Percentiles rank a stretch among this genome's conserved stretches.
These are phyloP conservation scores for Pogonognathellus flavescens DNA, from an alignment of 1,140 invertebrate genomes.

Conservation along the genomic window DNA sequence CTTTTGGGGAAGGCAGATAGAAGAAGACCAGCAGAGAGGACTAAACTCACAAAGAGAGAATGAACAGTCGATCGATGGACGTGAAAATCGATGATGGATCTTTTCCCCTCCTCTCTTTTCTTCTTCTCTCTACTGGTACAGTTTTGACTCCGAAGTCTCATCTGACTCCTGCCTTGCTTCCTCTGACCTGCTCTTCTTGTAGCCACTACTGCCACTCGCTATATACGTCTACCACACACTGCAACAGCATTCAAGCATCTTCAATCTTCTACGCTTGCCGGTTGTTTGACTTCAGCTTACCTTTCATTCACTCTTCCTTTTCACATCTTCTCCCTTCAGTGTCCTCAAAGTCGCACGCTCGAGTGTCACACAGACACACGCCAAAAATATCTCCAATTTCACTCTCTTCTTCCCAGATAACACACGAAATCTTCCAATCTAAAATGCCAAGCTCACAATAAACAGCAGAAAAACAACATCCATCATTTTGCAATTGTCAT, in stretches of 20 bases:
- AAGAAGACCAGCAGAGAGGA: neutral
- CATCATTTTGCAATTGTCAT: too few species aligned
- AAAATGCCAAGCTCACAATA: too few species aligned
- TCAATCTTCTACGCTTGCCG: constrained; percentile 1
- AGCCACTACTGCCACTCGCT: too few species aligned
- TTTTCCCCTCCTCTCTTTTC: constrained; percentile 54
- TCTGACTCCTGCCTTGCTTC: neutral
- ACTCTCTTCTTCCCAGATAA: neutral
- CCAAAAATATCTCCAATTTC: neutral
- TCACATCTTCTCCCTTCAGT: constrained; percentile 24
- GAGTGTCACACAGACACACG: neutral
- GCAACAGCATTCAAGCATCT: neutral
- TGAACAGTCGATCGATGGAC: constrained; percentile 53
- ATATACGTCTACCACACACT: neutral
- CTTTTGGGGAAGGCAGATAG: too few species aligned
- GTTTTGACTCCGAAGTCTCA: constrained; percentile 9
- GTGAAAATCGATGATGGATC: constrained; percentile 60
- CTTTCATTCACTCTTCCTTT: constrained; percentile 42
- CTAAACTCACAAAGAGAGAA: constrained; percentile 8
- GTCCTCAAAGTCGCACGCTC: constrained; percentile 1
- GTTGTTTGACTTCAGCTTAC: constrained; percentile 14
- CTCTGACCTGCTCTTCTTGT: too few species aligned
- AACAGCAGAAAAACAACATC: too few species aligned
- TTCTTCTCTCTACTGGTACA: neutral
- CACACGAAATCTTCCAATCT: neutral